Evolutionary conservation across 1,140 invertebrate genomes (phyloP).

Genomic region (Drosophila pruinosa): DNA sequence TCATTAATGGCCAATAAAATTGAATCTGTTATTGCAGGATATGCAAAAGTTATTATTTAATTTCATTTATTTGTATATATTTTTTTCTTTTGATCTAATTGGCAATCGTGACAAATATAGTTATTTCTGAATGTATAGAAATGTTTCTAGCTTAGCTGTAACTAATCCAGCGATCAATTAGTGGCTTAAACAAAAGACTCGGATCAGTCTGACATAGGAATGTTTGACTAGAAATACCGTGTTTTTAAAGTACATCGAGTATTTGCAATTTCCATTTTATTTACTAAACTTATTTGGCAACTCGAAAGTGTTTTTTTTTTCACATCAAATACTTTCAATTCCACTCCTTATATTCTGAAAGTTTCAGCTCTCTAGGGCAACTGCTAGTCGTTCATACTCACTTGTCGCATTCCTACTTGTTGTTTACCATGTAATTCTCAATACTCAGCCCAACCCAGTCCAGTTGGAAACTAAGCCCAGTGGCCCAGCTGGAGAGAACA

Average conservation of each 20-base stretch:
- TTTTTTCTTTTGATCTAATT: background rate
- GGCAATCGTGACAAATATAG: background rate
- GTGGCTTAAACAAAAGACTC: too few relatives aligned
- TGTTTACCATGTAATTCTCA: slow-evolving; percentile 39
- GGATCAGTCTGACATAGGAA: too few relatives aligned
- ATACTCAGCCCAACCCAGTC: slow-evolving; percentile 18
- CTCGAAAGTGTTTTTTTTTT: background rate
- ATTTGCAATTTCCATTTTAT: too few relatives aligned
- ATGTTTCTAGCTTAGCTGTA: too few relatives aligned
- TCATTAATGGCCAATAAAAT: background rate
- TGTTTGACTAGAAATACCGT: too few relatives aligned
- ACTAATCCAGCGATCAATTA: too few relatives aligned
- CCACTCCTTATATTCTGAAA: background rate
- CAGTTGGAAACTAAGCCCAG: background rate
- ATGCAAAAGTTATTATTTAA: background rate
- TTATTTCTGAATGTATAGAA: too few relatives aligned
- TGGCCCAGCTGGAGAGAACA: slow-evolving; percentile 27
- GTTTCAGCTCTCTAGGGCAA: background rate
- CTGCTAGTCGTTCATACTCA: background rate
- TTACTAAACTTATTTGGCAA: too few relatives aligned
- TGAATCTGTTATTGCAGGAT: background rate
- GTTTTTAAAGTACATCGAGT: too few relatives aligned
- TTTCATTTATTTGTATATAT: too few relatives aligned
- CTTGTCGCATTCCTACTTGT: background rate
- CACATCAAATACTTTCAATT: too few relatives aligned